A percentile compares a stretch with the other conserved stretches of the same genome.
These are phyloP conservation scores for Apodemus speciosus DNA, from an alignment of 2,113 vertebrate genomes.

Conservation along the genomic window DNA sequence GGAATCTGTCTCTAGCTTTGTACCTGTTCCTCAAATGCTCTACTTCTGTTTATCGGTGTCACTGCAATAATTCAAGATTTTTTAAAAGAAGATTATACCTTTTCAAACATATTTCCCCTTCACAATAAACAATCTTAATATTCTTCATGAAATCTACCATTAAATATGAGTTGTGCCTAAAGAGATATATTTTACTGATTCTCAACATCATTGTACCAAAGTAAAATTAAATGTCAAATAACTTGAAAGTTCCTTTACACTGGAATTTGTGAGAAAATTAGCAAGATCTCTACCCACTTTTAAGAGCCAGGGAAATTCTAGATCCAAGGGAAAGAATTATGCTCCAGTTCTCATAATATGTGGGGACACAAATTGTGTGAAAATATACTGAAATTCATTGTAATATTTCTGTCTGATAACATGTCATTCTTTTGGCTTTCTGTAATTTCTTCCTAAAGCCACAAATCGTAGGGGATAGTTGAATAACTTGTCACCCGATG, in stretches of 20 bases:
- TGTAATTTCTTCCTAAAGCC: no score
- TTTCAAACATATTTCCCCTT: background rate
- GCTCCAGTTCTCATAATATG: background rate
- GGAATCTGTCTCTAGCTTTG: background rate
- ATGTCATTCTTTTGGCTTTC: no score
- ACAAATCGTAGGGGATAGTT: no score
- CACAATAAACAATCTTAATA: background rate
- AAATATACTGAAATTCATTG: background rate
- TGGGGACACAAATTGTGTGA: background rate
- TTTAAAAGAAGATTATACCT: background rate
- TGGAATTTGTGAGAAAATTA: background rate
- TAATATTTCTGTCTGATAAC: background rate
- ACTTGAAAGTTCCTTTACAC: background rate
- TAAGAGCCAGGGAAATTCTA: background rate
- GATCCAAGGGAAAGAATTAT: background rate
- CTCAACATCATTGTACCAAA: background rate
- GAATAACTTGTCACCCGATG: no score
- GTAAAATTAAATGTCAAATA: background rate
- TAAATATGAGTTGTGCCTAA: background rate
- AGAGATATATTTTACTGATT: background rate
- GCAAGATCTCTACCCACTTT: background rate
- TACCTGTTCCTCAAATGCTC: background rate
- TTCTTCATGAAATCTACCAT: background rate
- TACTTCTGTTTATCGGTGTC: background rate
- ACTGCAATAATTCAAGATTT: background rate